phyloP scores from a whole-genome alignment of 2,888 invertebrate genomes.

The Alcis repandata region DNA sequence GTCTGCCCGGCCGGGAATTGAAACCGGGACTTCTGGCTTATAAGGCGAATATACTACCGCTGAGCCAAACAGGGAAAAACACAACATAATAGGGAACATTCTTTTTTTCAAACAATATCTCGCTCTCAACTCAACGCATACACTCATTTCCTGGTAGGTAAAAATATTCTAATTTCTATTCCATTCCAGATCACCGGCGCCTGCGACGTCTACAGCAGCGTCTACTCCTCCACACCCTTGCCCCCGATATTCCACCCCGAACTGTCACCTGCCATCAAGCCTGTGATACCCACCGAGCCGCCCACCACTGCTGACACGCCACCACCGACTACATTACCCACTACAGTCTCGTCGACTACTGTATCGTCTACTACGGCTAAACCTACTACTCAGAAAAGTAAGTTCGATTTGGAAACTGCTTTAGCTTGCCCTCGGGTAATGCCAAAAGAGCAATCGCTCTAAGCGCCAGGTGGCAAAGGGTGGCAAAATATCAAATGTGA shows the following conservation, averaged over 20 bases:
- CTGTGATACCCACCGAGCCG: slow-evolving; percentile 21
- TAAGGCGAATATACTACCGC: too few species aligned
- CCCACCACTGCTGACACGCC: slow-evolving; percentile 48
- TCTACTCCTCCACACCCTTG: slow-evolving; percentile 55
- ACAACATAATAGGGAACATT: too few species aligned
- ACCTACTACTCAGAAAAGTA: slow-evolving; percentile 37
- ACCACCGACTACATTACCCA: slow-evolving; percentile 45
- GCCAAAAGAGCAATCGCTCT: too few species aligned
- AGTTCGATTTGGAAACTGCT: slow-evolving; percentile 4
- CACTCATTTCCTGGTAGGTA: too few species aligned
- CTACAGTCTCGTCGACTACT: slow-evolving; percentile 17
- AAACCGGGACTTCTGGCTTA: too few species aligned
- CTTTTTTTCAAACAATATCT: too few species aligned
- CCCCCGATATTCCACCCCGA: slow-evolving; percentile 22
- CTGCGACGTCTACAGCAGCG: slow-evolving; percentile 61
- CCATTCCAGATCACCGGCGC: slow-evolving; percentile 61
- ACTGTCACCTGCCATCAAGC: slow-evolving; percentile 4
- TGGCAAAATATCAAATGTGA: too few species aligned
- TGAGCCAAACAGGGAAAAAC: too few species aligned
- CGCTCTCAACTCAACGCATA: too few species aligned
- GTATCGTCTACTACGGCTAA: slow-evolving; percentile 32
- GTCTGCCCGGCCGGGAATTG: too few species aligned
- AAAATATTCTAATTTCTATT: neutral
- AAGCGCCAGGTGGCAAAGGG: too few species aligned
- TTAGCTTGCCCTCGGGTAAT: neutral